Conservation (phyloP, 37 sponge, comb jelly and placozoan genomes). For the Chondrilla cf. caribensis region DNA sequence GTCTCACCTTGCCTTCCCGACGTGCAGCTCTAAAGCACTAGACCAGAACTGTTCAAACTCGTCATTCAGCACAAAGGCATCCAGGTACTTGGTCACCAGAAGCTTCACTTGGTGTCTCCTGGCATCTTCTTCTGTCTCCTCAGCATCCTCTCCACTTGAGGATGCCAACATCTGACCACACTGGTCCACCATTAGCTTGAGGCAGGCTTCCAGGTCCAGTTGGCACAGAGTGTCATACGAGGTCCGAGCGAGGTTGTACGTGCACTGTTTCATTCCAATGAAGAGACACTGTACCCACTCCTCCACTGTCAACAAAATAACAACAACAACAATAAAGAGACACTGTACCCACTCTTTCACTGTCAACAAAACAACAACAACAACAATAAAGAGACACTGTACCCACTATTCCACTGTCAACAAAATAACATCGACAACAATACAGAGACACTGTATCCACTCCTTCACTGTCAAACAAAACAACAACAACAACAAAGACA, state of each 20-base stretch:
- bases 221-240: conserved; percentile 42
- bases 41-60: neutral
- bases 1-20: neutral
- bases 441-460: too few relatives aligned
- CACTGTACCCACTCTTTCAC: too few relatives aligned
- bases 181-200: neutral
- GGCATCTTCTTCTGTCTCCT: neutral
- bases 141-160: neutral
- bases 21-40: neutral
- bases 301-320: conserved; percentile 27
- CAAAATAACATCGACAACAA: too few relatives aligned
- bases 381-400: too few relatives aligned
- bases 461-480: too few relatives aligned
- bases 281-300: conserved; percentile 59
- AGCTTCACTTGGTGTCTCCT: neutral
- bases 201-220: conserved; percentile 47
- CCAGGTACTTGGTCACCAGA: neutral
- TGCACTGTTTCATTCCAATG: conserved; percentile 14
- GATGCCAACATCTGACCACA: neutral
- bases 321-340: too few relatives aligned
- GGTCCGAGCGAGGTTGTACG: conserved; percentile 12
- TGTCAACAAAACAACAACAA: too few relatives aligned
- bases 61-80: neutral
- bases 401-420: too few relatives aligned
- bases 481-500: too few relatives aligned